Evolutionary conservation across 2,113 vertebrate genomes (phyloP).

Genomic region (Prinia subflava): DNA sequence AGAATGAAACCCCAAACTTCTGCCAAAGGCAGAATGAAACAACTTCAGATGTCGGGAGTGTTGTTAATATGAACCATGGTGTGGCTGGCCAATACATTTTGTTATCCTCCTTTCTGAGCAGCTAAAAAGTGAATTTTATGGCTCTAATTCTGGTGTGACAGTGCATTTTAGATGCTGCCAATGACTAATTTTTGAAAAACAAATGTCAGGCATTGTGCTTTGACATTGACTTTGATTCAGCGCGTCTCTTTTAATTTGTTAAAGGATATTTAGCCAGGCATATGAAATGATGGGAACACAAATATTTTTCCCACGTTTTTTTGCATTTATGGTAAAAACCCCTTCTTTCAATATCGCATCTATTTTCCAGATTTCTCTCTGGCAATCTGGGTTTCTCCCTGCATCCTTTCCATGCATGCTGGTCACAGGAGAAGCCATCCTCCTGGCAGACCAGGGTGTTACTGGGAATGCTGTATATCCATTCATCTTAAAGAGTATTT

Average conservation of each 20-base stretch:
- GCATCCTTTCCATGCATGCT: neutral
- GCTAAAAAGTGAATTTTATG: slow-evolving; percentile 16
- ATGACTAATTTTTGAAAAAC: slow-evolving; percentile 28
- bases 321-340: neutral
- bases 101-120: neutral
- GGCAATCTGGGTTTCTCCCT: neutral
- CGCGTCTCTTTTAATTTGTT: neutral
- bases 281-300: neutral
- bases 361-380: neutral
- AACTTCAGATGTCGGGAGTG: neutral
- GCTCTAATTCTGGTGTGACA: neutral
- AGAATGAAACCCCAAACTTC: slow-evolving; percentile 35
- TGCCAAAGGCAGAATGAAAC: slow-evolving; percentile 34
- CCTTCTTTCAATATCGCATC: neutral
- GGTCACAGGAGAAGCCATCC: neutral
- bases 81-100: neutral
- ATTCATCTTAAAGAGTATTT: neutral
- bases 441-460: neutral
- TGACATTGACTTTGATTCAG: neutral
- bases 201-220: slow-evolving; percentile 12
- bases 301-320: neutral
- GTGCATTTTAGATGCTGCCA: slow-evolving; percentile 15
- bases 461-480: neutral
- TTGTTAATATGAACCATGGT: neutral
- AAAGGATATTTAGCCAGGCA: neutral